phyloP scores from a whole-genome alignment of 1,140 invertebrate species.

The Pinna nobilis region DNA sequence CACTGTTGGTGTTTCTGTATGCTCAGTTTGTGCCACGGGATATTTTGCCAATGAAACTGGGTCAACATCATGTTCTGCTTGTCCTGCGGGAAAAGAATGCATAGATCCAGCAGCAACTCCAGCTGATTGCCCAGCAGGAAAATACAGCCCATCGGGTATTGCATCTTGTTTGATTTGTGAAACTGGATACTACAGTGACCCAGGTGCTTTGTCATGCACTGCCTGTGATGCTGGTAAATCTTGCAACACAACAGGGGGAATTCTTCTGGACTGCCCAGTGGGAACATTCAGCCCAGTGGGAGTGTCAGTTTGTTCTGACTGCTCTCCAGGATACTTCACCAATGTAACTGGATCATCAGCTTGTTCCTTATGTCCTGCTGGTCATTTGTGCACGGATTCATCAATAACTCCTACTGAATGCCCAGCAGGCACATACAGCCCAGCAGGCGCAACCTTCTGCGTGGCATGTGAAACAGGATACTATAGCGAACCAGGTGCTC shows the following conservation, averaged over 20 bases:
- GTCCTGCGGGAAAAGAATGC: neutral
- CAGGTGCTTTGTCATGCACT: constrained; percentile 30
- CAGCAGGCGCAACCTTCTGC: constrained; percentile 47
- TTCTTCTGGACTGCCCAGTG: neutral
- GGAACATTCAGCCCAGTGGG: constrained; percentile 24
- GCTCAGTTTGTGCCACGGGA: neutral
- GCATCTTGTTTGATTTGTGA: constrained; percentile 46
- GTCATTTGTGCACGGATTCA: constrained; percentile 31
- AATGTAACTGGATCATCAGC: constrained; percentile 7
- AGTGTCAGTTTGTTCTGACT: constrained; percentile 11
- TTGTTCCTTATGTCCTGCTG: constrained; percentile 53
- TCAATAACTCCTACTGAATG: constrained; percentile 35
- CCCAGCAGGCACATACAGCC: constrained; percentile 41
- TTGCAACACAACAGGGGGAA: constrained; percentile 40
- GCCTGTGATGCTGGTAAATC: constrained; percentile 54
- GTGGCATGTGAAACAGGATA: constrained; percentile 39
- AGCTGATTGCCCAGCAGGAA: constrained; percentile 3
- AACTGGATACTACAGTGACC: constrained; percentile 34
- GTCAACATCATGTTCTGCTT: constrained; percentile 21
- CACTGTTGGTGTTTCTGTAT: neutral
- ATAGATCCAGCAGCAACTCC: neutral
- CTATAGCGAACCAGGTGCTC: constrained; percentile 42
- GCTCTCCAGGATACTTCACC: constrained; percentile 8
- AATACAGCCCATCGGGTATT: constrained; percentile 15
- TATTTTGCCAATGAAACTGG: neutral